phyloP scores from a whole-genome alignment of 2,113 vertebrate species.

The Odocoileus virginianus region DNA sequence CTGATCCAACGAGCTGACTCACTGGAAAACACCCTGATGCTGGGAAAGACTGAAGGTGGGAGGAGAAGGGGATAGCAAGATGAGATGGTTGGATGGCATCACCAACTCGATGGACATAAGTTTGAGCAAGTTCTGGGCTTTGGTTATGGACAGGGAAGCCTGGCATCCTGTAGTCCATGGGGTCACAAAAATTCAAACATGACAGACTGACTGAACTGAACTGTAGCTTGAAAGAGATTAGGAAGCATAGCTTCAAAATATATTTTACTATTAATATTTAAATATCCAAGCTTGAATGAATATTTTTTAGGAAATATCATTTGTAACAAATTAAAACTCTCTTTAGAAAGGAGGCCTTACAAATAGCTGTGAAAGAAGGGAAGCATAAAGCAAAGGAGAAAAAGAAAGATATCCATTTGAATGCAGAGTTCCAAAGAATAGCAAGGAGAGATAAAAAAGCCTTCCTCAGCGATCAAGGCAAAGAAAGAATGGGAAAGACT shows the following conservation, averaged over 20 bases:
- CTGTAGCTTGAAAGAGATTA: not conserved
- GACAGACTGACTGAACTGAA: not conserved
- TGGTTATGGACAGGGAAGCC: not conserved
- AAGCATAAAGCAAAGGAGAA: not conserved
- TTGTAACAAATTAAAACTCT: not conserved
- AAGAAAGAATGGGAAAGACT: not conserved
- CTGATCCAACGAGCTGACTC: not conserved
- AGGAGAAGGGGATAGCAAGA: not conserved
- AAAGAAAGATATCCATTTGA: not conserved
- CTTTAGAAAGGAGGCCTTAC: not conserved
- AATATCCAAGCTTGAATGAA: not conserved
- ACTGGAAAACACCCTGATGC: not conserved
- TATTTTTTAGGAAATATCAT: not conserved
- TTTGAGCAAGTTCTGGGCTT: not conserved
- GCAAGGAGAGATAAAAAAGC: not conserved
- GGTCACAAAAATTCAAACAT: not conserved
- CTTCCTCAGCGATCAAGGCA: not conserved
- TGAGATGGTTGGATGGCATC: not conserved
- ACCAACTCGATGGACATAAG: not conserved
- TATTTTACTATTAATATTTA: not conserved
- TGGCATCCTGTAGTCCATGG: not conserved
- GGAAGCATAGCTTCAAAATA: not conserved
- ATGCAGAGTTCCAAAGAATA: not conserved
- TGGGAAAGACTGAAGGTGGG: not conserved
- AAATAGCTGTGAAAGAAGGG: not conserved